phyloP scores from a whole-genome alignment of 92 coral and sea anemone species.

The Ricordea florida region DNA sequence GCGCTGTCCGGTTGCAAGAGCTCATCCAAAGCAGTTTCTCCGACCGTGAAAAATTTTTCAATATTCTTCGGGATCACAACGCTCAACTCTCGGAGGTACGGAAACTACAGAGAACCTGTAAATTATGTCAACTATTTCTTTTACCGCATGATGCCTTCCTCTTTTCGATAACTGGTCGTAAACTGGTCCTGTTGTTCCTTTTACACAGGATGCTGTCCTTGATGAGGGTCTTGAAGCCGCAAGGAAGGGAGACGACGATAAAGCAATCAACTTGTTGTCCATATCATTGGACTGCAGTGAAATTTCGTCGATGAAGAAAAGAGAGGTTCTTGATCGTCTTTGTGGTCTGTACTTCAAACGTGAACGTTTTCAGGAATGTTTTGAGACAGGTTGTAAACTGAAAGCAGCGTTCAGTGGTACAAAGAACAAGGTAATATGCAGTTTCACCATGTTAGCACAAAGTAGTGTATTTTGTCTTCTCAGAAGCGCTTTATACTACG shows the following conservation, averaged over 20 bases:
- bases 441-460: no score
- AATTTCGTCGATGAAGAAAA: neutral
- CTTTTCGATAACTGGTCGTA: neutral
- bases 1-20: conserved; percentile 61
- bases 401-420: neutral
- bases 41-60: conserved; percentile 22
- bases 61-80: conserved; percentile 59
- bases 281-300: neutral
- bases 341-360: conserved; percentile 11
- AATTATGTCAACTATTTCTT: neutral
- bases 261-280: neutral
- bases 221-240: neutral
- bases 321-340: neutral
- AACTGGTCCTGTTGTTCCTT: neutral
- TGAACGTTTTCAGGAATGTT: neutral
- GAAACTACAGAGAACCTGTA: neutral
- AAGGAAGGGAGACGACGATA: neutral
- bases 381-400: neutral
- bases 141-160: neutral
- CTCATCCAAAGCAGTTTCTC: conserved; percentile 32
- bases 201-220: neutral
- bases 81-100: no score
- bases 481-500: no score
- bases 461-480: no score
- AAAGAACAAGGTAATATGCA: neutral